phyloP scores from a whole-genome alignment of 2,888 invertebrate genomes.

The Amblyjoppa fuscipennis region DNA sequence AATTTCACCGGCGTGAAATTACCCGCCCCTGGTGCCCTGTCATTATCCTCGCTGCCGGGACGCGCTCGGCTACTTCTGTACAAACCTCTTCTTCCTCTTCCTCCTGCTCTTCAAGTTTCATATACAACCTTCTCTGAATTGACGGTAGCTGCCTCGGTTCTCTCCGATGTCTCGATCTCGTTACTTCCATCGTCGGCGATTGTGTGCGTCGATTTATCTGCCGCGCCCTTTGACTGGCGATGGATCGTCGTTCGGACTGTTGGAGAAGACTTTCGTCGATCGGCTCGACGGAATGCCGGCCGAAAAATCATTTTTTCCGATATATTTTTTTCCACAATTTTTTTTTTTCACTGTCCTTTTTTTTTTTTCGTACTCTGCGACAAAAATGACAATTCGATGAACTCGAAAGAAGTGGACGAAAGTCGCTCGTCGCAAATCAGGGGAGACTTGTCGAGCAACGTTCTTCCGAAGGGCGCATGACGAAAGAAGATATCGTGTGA shows the following conservation, averaged over 20 bases:
- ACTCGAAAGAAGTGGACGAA: background rate
- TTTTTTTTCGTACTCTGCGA: background rate
- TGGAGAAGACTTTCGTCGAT: conserved; percentile 43
- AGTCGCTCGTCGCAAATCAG: background rate
- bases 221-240: background rate
- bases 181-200: conserved; percentile 62
- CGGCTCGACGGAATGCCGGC: background rate
- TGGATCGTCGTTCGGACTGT: conserved; percentile 24
- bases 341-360: background rate
- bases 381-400: background rate
- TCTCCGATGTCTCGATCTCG: conserved; percentile 65
- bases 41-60: conserved; percentile 67
- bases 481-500: conserved; percentile 54
- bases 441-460: background rate
- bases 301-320: background rate
- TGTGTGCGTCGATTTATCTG: conserved; percentile 45
- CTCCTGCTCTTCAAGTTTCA: conserved; percentile 9
- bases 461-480: conserved; percentile 45
- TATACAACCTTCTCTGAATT: conserved; percentile 54
- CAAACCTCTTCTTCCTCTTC: conserved; percentile 3
- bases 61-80: conserved; percentile 28
- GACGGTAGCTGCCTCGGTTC: conserved; percentile 66
- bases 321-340: background rate
- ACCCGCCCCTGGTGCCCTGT: conserved; percentile 67
- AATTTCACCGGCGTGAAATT: conserved; percentile 73